These are phyloP conservation scores for Orchesella cincta DNA, from an alignment of 1,140 invertebrate genomes.

Conservation along the genomic window DNA sequence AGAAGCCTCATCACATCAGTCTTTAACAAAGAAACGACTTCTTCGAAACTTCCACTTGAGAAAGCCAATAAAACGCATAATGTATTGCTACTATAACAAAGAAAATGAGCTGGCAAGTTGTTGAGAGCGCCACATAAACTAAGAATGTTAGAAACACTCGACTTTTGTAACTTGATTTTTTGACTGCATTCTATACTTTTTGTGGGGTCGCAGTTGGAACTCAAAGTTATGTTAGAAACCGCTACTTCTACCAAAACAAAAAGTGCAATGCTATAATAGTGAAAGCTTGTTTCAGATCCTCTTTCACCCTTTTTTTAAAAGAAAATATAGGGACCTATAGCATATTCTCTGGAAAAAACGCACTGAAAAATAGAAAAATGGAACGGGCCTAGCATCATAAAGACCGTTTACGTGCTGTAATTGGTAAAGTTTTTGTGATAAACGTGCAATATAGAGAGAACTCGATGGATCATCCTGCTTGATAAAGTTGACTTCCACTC, in stretches of 20 bases:
- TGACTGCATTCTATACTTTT: too few species aligned
- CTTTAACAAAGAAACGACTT: background rate
- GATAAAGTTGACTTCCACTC: conserved; percentile 1
- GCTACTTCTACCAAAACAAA: background rate
- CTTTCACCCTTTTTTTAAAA: too few species aligned
- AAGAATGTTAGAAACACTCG: background rate
- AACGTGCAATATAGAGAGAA: conserved; percentile 5
- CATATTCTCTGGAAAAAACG: too few species aligned
- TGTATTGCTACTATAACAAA: background rate
- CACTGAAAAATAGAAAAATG: too few species aligned
- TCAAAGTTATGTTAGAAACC: background rate
- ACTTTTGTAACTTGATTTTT: background rate
- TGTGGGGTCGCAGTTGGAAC: too few species aligned
- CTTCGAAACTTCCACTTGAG: background rate
- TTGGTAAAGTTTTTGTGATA: conserved; percentile 20
- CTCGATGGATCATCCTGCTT: conserved; percentile 6
- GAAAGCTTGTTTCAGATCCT: too few species aligned
- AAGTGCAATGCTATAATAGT: too few species aligned
- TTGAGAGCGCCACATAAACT: background rate
- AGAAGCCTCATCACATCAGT: background rate
- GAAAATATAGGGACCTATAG: too few species aligned
- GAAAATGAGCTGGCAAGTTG: background rate
- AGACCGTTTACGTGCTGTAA: background rate
- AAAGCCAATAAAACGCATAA: background rate
- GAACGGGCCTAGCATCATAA: background rate